A percentile compares a stretch with the other conserved stretches of the same genome.
Evolutionary conservation across 2,888 invertebrate species (phyloP).

Genomic region (Netelia melanura): DNA sequence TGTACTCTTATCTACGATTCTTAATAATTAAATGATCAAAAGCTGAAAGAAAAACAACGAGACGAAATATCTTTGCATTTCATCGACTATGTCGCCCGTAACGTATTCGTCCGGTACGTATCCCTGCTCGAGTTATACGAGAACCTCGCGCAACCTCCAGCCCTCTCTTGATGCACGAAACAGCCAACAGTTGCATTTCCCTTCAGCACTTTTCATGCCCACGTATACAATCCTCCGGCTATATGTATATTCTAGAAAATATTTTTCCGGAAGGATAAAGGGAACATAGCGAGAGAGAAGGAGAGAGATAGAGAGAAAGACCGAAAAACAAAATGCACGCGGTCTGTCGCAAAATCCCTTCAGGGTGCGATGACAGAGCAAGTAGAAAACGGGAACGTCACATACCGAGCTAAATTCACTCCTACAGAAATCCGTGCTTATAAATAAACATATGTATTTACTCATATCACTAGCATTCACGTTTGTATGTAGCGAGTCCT

Average conservation of each 20-base stretch:
- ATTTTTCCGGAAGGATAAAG: neutral
- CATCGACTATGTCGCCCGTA: constrained; percentile 2
- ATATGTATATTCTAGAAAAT: constrained; percentile 31
- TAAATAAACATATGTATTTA: neutral
- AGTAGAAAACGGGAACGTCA: neutral
- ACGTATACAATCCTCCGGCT: neutral
- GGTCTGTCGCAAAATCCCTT: constrained; percentile 44
- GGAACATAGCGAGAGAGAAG: constrained; percentile 3
- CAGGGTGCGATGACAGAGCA: constrained; percentile 5
- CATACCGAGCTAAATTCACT: neutral
- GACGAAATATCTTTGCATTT: neutral
- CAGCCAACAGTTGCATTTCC: constrained; percentile 50
- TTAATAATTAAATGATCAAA: too few relatives aligned
- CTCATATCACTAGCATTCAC: constrained; percentile 33
- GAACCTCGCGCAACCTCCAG: constrained; percentile 53
- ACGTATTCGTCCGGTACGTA: neutral
- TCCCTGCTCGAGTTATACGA: constrained; percentile 47
- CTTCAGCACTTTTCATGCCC: constrained; percentile 42
- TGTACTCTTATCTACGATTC: too few relatives aligned
- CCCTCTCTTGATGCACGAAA: constrained; percentile 45
- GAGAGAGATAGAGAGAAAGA: neutral
- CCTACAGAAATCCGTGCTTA: constrained; percentile 30
- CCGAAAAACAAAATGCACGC: neutral
- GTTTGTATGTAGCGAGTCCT: too few relatives aligned
- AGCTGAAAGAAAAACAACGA: too few relatives aligned